phyloP scores from a whole-genome alignment of 2,888 invertebrate species.

The Tenodera sinensis region DNA sequence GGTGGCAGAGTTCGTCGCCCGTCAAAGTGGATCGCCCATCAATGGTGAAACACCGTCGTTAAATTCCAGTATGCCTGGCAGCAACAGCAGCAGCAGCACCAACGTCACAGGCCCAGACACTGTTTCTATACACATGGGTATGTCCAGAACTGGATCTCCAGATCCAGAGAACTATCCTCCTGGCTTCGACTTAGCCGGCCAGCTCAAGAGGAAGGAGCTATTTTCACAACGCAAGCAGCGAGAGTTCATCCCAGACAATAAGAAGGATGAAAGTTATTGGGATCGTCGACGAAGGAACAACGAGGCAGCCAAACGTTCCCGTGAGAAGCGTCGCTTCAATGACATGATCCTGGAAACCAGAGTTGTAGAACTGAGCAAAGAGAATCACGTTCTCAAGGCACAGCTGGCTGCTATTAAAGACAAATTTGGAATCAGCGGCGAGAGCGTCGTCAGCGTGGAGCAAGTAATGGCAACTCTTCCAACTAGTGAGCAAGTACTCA shows the following conservation, averaged over 20 bases:
- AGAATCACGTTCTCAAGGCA: slow-evolving; percentile 90
- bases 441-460: slow-evolving; percentile 80
- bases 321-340: slow-evolving; percentile 94
- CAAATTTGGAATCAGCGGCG: slow-evolving; percentile 86
- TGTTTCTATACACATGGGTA: slow-evolving; percentile 13
- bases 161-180: slow-evolving; percentile 41
- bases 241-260: slow-evolving; percentile 94
- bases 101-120: slow-evolving; percentile 3
- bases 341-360: slow-evolving; percentile 95
- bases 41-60: slow-evolving; percentile 64
- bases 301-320: slow-evolving; percentile 92
- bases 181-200: slow-evolving; percentile 51
- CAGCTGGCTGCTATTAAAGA: slow-evolving; percentile 91
- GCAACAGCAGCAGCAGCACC: slow-evolving; percentile 25
- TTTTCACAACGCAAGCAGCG: slow-evolving; percentile 90
- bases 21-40: slow-evolving; percentile 64
- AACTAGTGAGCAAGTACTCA: slow-evolving; percentile 78
- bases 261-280: slow-evolving; percentile 97
- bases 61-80: slow-evolving; percentile 43
- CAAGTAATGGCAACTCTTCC: slow-evolving; percentile 84
- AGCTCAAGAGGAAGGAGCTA: slow-evolving; percentile 62
- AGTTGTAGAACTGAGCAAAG: slow-evolving; percentile 90
- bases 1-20: slow-evolving; percentile 82
- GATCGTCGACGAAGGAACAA: slow-evolving; percentile 93
- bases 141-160: slow-evolving; percentile 23